Base-by-base conservation (phyloP, 2,113 vertebrate genomes). In the Copsychus sechellarum region DNA sequence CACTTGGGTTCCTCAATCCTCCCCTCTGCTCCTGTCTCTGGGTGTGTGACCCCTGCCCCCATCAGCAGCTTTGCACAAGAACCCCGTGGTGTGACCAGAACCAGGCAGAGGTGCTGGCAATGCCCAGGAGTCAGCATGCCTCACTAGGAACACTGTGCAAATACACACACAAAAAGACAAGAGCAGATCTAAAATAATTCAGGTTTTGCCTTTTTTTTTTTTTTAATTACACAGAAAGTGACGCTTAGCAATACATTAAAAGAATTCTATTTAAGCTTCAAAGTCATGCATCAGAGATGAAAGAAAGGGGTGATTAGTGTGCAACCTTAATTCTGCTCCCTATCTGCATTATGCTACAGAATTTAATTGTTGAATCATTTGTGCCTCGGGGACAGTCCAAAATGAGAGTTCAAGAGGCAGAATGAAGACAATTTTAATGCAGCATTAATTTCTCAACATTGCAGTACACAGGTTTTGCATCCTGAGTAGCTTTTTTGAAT, bases 211-310 rank as follows among this genome's bases (percentile, higher is more conserved):
- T 61, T 74, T 38, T 53, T 53, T 53, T 51, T 50, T 53, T 53
- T 29, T 50, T 50, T 14, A 88, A 40, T 72, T 69, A 70, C 33
- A 36, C 29, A 66, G 54, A 57, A 91, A 82, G 20, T 34, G 40
- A 77, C 7, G 1, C 54, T 95, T 88, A 70, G 43, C 43, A 66
- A n/a, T 42, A 34, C 14, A 62, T 86, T 82, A 77, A 69, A 92
- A 70, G 18, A 91, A 73, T 70, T 72, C 43, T 66, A 80, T 93
- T 94, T 81, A 94, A 47, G 74, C 85, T 88, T 87, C 95, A 85
- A 94, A 86, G 91, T 58, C 66, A 92, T 80, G 67, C 42, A 47
- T 2, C 25, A n/a, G 50, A 83, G 47, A 86, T 88, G 81, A 82
- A 90, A 84, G 67, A 74, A 93, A 51, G 51, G 38, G 33, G 36